Base-by-base conservation (phyloP, 2,113 vertebrate species). In the Indicator maculatus region DNA sequence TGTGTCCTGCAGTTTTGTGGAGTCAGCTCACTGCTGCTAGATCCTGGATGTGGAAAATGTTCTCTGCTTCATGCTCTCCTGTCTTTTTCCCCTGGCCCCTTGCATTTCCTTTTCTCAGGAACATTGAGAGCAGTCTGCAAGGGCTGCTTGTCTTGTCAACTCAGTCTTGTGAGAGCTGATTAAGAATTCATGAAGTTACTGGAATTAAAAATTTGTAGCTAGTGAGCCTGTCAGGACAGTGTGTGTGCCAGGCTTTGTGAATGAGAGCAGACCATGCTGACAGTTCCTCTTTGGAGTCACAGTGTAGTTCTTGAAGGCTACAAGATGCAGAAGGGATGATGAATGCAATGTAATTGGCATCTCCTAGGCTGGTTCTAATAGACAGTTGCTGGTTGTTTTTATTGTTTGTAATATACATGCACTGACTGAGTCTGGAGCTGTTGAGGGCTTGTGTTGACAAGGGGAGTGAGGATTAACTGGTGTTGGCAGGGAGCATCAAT, bases 321-420 rank as follows among this genome's bases (percentile, higher is more conserved):
- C 1, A 8, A 44, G 73, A 27, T 72, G 65, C 67, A 72, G 69
- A 59, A 33, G 31, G 58, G 45, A 24, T 38, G 70, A 30, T 38
- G 70, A 30, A 4, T 3, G 4, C 8, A 0, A 31, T 87, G 74
- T 23, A n/a, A 11, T 12, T 84, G 84, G 63, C 44, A 20, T 11
- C 9, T 33, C 28, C 1, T 8, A 33, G 75, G 24, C 24, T 38
- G 7, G 52, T 30, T 50, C 23, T 61, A 56, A 30, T 23, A 63
- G 64, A 36, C 41, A 36, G 33, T 0, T 18, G 44, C 47, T 5
- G 39, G 79, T 3, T 28, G 9, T 38, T 39, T 9, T 30, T 39
- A 0, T 1, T 3, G 31, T 58, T 79, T 85, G 67, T 44, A 12
- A 26, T 4, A 0, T 13, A 0, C 7, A 1, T 33, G 38, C 60